These are phyloP conservation scores for Thereva nobilitata DNA, from an alignment of 2,888 invertebrate genomes.

Conservation along the genomic window DNA sequence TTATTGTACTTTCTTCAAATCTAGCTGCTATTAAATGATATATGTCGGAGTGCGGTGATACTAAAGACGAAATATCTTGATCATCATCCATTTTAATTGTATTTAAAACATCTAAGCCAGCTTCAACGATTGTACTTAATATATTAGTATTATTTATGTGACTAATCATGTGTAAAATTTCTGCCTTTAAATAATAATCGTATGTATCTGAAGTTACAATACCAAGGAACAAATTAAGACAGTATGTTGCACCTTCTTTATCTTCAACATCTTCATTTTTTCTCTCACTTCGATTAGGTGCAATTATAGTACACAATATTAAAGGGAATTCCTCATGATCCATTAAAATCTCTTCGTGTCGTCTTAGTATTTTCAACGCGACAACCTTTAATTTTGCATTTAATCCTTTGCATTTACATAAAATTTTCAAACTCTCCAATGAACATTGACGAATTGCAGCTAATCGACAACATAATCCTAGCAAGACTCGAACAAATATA, in stretches of 20 bases:
- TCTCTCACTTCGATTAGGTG: constrained; percentile 57
- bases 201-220: constrained; percentile 55
- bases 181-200: constrained; percentile 60
- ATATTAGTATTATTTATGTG: constrained; percentile 60
- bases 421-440: constrained; percentile 60
- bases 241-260: constrained; percentile 49
- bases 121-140: constrained; percentile 55
- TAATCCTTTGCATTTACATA: constrained; percentile 44
- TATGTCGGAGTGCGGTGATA: constrained; percentile 56
- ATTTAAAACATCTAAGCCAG: constrained; percentile 51
- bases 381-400: constrained; percentile 40
- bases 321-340: constrained; percentile 71
- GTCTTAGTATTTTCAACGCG: constrained; percentile 47
- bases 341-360: constrained; percentile 65
- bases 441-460: constrained; percentile 63
- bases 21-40: constrained; percentile 63
- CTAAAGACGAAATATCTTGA: neutral
- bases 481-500: constrained; percentile 50
- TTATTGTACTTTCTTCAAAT: constrained; percentile 61
- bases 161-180: constrained; percentile 59
- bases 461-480: constrained; percentile 64
- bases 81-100: neutral
- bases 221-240: constrained; percentile 47
- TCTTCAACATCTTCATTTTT: constrained; percentile 20
- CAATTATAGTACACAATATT: constrained; percentile 66